phyloP scores from a whole-genome alignment of 1,140 invertebrate species.

The Drosophila orosa region DNA sequence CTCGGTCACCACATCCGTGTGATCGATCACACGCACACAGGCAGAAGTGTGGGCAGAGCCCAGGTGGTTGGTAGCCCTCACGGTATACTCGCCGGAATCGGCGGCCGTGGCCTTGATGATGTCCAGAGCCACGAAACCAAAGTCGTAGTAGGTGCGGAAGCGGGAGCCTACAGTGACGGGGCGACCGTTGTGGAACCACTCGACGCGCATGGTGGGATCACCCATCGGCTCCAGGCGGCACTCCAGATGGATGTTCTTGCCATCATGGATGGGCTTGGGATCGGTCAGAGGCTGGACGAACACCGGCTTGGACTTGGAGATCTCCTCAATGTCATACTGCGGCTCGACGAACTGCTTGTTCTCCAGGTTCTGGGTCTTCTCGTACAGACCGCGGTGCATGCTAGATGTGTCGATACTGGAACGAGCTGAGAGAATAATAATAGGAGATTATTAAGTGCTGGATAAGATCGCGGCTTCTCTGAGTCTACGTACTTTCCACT shows the following conservation, averaged over 20 bases:
- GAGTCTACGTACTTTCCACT: constrained; percentile 91
- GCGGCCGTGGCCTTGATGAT: constrained; percentile 93
- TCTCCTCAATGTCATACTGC: constrained; percentile 95
- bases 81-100: constrained; percentile 97
- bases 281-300: constrained; percentile 94
- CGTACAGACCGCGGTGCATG: constrained; percentile 93
- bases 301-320: constrained; percentile 95
- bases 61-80: constrained; percentile 95
- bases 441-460: not conserved
- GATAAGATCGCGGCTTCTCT: not conserved
- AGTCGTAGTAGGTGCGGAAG: constrained; percentile 97
- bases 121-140: constrained; percentile 96
- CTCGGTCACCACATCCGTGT: constrained; percentile 95
- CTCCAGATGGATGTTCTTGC: constrained; percentile 95
- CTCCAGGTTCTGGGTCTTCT: constrained; percentile 95
- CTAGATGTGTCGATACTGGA: constrained; percentile 94
- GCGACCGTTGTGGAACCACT: constrained; percentile 97
- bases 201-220: constrained; percentile 97
- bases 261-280: constrained; percentile 93
- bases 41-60: constrained; percentile 96
- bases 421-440: constrained; percentile 86
- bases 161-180: constrained; percentile 94
- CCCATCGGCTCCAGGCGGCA: constrained; percentile 96
- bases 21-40: constrained; percentile 92
- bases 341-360: constrained; percentile 93